Conservation (phyloP, 2,113 vertebrate genomes). For the Myotis davidii region DNA sequence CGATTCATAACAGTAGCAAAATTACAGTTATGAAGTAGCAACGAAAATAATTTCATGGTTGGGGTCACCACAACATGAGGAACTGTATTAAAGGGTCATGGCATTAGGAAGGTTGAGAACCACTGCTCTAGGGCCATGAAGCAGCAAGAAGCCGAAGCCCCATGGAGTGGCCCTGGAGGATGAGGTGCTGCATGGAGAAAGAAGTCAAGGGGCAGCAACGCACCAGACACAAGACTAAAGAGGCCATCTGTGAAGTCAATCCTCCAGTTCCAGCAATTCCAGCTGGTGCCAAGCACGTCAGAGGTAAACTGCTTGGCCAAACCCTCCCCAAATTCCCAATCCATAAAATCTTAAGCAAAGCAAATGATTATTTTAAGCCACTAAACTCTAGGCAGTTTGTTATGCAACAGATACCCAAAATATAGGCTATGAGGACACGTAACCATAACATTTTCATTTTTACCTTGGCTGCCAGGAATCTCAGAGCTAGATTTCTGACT, state of each 20-base stretch:
- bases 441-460: not conserved
- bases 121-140: not conserved
- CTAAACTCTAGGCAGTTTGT: not conserved
- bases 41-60: no score
- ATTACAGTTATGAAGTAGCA: no score
- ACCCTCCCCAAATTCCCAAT: not conserved
- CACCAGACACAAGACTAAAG: not conserved
- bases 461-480: not conserved
- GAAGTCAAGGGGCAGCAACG: not conserved
- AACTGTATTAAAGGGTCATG: no score
- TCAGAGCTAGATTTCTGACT: conserved; percentile 21
- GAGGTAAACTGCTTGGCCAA: not conserved
- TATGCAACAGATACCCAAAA: not conserved
- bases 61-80: no score
- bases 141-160: not conserved
- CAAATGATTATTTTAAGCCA: not conserved
- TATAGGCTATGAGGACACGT: not conserved
- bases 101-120: no score
- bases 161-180: not conserved
- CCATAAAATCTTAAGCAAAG: not conserved
- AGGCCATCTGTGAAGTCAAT: not conserved
- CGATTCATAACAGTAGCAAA: no score
- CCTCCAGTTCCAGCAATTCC: not conserved
- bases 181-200: not conserved
- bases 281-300: not conserved